Base-by-base conservation (phyloP, 1,140 invertebrate genomes). In the Hycleus cichorii region DNA sequence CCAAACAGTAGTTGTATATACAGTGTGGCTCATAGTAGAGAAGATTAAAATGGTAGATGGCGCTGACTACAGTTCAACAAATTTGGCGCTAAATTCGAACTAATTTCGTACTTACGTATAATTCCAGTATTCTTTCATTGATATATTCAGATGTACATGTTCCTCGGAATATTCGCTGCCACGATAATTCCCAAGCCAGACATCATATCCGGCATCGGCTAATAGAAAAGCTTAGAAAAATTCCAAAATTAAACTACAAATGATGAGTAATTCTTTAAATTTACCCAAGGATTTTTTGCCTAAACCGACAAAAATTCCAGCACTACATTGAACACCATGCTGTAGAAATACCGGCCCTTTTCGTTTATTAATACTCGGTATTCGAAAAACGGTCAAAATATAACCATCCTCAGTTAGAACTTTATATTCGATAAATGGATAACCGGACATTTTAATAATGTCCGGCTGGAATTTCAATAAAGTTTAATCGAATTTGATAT, bases 131-230 rank as follows among this genome's bases (percentile, higher is more conserved):
- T 76, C 69, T 10, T 64, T 58, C 46, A 74, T 63, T 8, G 75
- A 63, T 49, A 73, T 42, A 58, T 68, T 72, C 57, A 74, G 63
- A 10, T 60, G 68, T 32, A 67, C 65, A 60, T 80, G 78, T 26
- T 71, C 73, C 50, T 75, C 75, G 3, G 82, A 82, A 65, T 86
- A 84, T 26, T 75, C 78, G 55, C 81, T 88, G 39, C 87, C 87
- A 12, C 87, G 68, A 25, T 77, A 80, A 75, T 90, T 90, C 6
- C 81, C 81, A 11, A 87, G 32, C 84, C 84, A 88, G 1, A 88
- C 84, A 71, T 88, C 86, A 59, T 81, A 86, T 0, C 81, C 80
- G n/a, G 74, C 78, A 65, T 84, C 78, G 25, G 78, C 75, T 24
- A 73, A 49, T 18, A 67, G 56, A 63, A 71, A 72, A 40, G 68